Evolutionary conservation across 2,888 invertebrate species (phyloP).

Genomic region (Monopis laevigella): DNA sequence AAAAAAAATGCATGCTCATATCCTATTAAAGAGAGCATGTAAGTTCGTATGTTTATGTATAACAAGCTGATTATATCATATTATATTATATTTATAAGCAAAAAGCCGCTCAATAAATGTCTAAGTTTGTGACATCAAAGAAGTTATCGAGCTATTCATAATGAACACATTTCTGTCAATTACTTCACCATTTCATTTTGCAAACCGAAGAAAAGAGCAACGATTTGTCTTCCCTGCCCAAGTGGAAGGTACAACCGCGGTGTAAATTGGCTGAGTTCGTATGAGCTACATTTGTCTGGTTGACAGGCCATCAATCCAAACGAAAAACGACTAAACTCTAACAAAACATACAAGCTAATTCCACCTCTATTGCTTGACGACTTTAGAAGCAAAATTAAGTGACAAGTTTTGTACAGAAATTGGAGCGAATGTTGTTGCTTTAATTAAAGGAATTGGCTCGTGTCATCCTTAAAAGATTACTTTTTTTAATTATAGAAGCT

Average conservation of each 20-base stretch:
- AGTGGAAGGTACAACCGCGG: slow-evolving; percentile 11
- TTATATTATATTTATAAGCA: too few relatives aligned
- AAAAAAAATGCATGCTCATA: too few relatives aligned
- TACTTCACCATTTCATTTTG: slow-evolving; percentile 12
- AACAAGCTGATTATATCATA: too few relatives aligned
- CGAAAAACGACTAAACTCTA: background rate
- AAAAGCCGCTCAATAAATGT: too few relatives aligned
- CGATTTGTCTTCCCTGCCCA: slow-evolving; percentile 13
- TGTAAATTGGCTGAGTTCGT: slow-evolving; percentile 13
- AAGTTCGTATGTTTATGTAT: too few relatives aligned
- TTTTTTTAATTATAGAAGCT: slow-evolving; percentile 5
- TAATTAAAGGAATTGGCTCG: slow-evolving; percentile 10
- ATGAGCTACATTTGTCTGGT: slow-evolving; percentile 14
- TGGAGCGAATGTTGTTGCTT: slow-evolving; percentile 5
- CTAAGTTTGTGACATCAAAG: too few relatives aligned
- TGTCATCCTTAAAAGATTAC: slow-evolving; percentile 3
- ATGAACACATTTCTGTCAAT: slow-evolving; percentile 15
- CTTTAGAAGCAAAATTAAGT: background rate
- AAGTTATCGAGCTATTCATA: too few relatives aligned
- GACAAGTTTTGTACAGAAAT: background rate
- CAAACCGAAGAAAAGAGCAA: slow-evolving; percentile 11
- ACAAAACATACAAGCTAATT: too few relatives aligned
- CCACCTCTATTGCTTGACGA: too few relatives aligned
- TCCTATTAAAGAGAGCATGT: too few relatives aligned
- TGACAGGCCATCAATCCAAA: background rate